These are phyloP conservation scores for Cephalopterus ornatus DNA, from an alignment of 2,113 vertebrate species.

Conservation along the genomic window DNA sequence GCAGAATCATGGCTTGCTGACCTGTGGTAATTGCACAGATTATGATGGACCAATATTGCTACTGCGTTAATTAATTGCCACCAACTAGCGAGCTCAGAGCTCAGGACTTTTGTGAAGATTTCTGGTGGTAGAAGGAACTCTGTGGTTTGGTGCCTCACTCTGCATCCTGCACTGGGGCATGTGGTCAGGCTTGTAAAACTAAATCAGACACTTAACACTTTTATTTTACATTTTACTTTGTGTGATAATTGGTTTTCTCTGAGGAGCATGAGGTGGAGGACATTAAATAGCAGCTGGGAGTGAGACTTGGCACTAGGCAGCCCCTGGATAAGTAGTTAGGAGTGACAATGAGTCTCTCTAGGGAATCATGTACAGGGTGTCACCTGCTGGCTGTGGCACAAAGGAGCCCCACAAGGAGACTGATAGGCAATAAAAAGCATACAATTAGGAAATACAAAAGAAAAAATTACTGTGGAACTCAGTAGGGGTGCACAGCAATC, in stretches of 20 bases:
- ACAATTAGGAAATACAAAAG: conserved; percentile 53
- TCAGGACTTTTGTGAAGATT: neutral
- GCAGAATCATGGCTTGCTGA: neutral
- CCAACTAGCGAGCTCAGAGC: neutral
- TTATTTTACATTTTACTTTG: neutral
- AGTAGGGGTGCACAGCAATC: neutral
- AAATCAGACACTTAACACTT: neutral
- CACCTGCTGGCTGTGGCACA: conserved; percentile 26
- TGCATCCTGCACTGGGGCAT: accelerated
- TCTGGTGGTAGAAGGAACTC: neutral
- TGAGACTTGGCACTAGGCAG: neutral
- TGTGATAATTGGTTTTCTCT: neutral
- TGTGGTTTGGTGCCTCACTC: accelerated
- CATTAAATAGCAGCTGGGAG: neutral
- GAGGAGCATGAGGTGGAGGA: neutral
- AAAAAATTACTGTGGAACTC: conserved; percentile 47
- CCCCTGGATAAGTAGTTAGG: neutral
- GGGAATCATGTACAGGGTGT: neutral
- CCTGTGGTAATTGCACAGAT: neutral
- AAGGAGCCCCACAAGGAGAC: neutral
- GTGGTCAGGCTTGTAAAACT: neutral
- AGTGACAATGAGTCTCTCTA: neutral
- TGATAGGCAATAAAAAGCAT: conserved; percentile 5
- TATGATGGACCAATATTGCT: neutral
- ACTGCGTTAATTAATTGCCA: neutral